Evolutionary conservation across 2,797 vertebrate genomes (phyloP).

Genomic region (Rousettus madagascariensis): DNA sequence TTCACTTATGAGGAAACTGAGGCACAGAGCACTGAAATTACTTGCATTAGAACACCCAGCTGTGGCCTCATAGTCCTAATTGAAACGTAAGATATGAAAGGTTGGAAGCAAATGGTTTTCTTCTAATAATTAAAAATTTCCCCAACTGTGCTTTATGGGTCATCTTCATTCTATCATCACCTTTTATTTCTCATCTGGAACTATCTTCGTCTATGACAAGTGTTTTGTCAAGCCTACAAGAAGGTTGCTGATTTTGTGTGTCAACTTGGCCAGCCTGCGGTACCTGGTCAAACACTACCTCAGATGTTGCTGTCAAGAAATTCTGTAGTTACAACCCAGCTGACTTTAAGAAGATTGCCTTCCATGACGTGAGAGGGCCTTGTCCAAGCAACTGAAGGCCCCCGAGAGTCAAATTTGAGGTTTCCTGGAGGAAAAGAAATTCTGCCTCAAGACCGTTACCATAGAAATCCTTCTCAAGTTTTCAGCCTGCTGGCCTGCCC

Average conservation of each 20-base stretch:
- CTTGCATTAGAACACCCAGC: neutral
- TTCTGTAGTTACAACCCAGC: neutral
- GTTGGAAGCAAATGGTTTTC: neutral
- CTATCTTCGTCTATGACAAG: neutral
- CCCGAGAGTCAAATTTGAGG: neutral
- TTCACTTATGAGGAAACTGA: neutral
- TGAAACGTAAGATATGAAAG: neutral
- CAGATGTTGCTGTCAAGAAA: neutral
- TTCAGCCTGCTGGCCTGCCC: neutral
- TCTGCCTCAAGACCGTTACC: neutral
- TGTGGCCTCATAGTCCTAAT: neutral
- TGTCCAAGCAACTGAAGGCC: neutral
- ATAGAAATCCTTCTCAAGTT: neutral
- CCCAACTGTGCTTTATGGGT: neutral
- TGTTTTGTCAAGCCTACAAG: neutral
- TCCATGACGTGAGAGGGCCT: neutral
- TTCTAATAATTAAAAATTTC: neutral
- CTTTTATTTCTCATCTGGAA: neutral
- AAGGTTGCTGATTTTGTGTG: no score
- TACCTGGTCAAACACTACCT: no score
- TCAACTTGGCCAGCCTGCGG: fast-evolving
- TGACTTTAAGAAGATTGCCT: neutral
- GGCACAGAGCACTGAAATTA: neutral
- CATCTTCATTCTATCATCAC: neutral
- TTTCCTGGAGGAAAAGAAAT: neutral